These are phyloP conservation scores for Ellobius talpinus DNA, from an alignment of 2,113 vertebrate species.

Conservation along the genomic window DNA sequence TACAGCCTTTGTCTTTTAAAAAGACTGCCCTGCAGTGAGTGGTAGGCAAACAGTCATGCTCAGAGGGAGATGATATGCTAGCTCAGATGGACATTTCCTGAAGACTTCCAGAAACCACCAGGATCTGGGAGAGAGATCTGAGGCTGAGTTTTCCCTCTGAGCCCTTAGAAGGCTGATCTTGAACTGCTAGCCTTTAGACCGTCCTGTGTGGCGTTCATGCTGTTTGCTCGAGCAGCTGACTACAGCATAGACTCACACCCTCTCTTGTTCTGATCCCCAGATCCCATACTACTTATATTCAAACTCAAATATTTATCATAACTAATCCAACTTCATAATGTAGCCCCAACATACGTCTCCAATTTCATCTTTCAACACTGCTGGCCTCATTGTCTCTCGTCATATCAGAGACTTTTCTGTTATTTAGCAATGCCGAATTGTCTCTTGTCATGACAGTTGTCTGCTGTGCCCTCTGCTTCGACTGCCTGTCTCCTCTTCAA, in stretches of 20 bases:
- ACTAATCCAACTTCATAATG: background rate
- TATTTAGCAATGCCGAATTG: background rate
- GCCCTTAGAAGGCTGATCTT: background rate
- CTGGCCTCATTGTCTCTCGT: background rate
- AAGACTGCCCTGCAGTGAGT: background rate
- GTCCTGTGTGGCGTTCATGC: background rate
- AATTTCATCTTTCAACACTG: background rate
- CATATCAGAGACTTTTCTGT: too few relatives aligned
- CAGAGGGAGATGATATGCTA: background rate
- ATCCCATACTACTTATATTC: slow-evolving; percentile 16
- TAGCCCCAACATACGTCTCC: background rate
- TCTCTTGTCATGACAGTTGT: background rate
- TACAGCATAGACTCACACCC: background rate
- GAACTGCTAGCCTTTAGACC: background rate
- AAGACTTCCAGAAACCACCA: background rate
- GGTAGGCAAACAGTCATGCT: background rate
- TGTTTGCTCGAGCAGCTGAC: background rate
- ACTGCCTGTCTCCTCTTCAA: background rate
- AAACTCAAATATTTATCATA: background rate
- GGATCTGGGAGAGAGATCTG: background rate
- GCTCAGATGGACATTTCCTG: background rate
- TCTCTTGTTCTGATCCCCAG: background rate
- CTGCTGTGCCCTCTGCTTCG: too few relatives aligned
- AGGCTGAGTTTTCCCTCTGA: background rate
- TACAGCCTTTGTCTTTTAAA: background rate